Evolutionary conservation across 2,888 invertebrate genomes (phyloP).

Genomic region (Folsomia manolachei): DNA sequence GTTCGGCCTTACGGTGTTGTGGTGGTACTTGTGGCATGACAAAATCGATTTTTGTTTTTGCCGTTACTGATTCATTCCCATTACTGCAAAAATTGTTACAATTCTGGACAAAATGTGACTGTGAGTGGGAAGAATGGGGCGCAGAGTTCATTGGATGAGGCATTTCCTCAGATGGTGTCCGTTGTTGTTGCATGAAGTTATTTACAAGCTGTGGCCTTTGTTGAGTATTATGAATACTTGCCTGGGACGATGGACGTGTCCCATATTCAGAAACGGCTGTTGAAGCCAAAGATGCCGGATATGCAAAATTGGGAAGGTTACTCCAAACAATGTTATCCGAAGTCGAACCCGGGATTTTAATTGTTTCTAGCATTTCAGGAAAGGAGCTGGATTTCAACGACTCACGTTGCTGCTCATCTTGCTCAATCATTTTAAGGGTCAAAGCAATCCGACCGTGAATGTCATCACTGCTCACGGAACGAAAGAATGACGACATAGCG

Average conservation of each 20-base stretch:
- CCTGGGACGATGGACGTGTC: not conserved
- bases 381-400: not conserved
- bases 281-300: not conserved
- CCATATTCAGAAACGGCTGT: not conserved
- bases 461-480: constrained; percentile 3
- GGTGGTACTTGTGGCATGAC: too few relatives aligned
- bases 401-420: constrained; percentile 8
- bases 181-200: not conserved
- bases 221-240: not conserved
- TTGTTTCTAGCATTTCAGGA: not conserved
- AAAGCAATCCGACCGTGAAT: constrained; percentile 10
- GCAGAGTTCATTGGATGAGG: too few relatives aligned
- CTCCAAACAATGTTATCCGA: not conserved
- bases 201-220: not conserved
- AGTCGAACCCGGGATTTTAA: not conserved
- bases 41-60: too few relatives aligned
- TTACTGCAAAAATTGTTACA: too few relatives aligned
- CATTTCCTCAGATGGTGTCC: too few relatives aligned
- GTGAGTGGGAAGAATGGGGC: too few relatives aligned
- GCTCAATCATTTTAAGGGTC: constrained; percentile 5
- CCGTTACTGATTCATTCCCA: too few relatives aligned
- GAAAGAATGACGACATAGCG: not conserved
- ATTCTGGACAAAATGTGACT: too few relatives aligned
- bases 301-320: not conserved
- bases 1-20: too few relatives aligned